Percentiles rank a stretch among this genome's conserved stretches.
Evolutionary conservation across 2,797 vertebrate species (phyloP).

Genomic region (Periparus ater): DNA sequence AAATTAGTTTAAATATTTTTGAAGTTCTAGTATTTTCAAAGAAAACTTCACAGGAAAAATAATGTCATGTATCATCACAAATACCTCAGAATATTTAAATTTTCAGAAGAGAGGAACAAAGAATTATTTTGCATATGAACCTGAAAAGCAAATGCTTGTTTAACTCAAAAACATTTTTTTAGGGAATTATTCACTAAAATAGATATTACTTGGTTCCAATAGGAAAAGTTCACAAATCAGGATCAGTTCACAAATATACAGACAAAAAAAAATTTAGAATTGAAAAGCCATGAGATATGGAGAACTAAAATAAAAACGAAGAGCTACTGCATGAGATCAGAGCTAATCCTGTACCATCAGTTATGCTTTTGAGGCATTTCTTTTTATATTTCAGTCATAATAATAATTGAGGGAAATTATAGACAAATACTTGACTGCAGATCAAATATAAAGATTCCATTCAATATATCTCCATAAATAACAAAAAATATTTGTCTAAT

Average conservation of each 20-base stretch:
- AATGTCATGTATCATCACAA: background rate
- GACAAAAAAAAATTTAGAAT: background rate
- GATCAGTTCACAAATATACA: background rate
- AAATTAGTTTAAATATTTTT: slow-evolving; percentile 29
- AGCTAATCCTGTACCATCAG: background rate
- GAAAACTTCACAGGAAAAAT: slow-evolving; percentile 31
- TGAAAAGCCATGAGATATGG: background rate
- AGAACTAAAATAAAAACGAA: background rate
- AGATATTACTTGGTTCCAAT: background rate
- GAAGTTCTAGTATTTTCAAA: background rate
- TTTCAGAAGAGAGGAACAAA: slow-evolving; percentile 19
- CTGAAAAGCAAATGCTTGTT: background rate
- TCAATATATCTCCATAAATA: background rate
- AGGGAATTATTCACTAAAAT: background rate
- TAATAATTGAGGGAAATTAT: background rate
- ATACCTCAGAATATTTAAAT: background rate
- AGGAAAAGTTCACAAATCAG: background rate
- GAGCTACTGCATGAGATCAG: background rate
- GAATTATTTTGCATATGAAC: background rate
- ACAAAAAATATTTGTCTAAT: background rate
- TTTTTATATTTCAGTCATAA: background rate
- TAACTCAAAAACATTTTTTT: background rate
- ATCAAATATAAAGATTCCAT: background rate
- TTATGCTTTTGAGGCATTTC: background rate
- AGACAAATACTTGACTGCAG: background rate